Base-by-base conservation (phyloP, 2,888 invertebrate genomes). In the Agrochola litura region DNA sequence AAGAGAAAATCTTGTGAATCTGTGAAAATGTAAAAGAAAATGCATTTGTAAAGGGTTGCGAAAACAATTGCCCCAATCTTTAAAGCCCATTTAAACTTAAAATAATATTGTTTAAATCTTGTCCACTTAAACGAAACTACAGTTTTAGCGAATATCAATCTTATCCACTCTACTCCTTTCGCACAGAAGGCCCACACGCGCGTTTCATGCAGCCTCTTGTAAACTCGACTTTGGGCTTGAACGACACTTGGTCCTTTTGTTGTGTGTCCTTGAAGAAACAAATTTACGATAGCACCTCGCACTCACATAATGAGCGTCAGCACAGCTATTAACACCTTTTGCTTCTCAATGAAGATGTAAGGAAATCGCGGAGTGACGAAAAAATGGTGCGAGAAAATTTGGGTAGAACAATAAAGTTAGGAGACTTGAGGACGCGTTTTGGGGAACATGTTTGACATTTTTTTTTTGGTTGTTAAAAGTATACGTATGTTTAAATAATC, bases 231-330 rank as follows among this genome's bases (percentile, higher is more conserved):
- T 94, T 93, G 92, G 93, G 93, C 93, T 93, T 93, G 92, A 93
- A 94, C 93, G 94, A 93, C 94, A 94, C 94, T 94, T 94, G 92
- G 94, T 92, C 88, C 95, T 93, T 96, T 96, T 96, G 96, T 96
- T 92, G 86, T 87, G 69, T 91, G 94, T 92, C 96, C 96, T 96
- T 95, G 95, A 91, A 90, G 92, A 90, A 89, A 93, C 94, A 94
- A 95, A 96, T 96, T 96, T 96, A 96, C 94, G 96, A 95, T 92
- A 93, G 88, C 90, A 92, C 93, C 91, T 93, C 90, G 89, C 89
- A 82, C 89, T 87, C 83, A 84, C 89, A 93, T 95, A 95, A 95
- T 95, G 92, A 95, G 92, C 93, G 93, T 95, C 95, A 95, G 94
- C 94, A 90, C 90, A 87, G 92, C 95, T 94, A 95, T 96, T 96